Evolutionary conservation across 2,113 vertebrate genomes (phyloP), one percentile per base, ranked within the genome.

Genomic region (Hyaena hyaena): DNA sequence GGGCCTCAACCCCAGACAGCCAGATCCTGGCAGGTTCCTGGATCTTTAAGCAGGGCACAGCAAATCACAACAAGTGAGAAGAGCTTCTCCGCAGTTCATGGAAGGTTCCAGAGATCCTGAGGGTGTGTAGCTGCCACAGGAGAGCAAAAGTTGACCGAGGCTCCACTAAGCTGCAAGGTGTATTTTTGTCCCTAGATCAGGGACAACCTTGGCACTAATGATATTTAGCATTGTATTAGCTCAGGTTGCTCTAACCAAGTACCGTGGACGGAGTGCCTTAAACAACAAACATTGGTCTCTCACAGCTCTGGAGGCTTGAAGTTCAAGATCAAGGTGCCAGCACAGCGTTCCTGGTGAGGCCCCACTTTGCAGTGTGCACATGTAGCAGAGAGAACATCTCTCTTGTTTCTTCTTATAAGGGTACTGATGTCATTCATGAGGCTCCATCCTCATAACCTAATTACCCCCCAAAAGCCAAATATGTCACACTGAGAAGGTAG

Each of bases 1-100:
- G 39, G 28, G 21, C 45, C 77, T 88, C 4, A 0, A 7, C 9
- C 9, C 39, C 0, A 0, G 26, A 48, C 5, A 31, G 10, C 19
- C 8, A 19, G 43, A 61, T n/a, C 10, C 53, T 7, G 0, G 2
- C 12, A 39, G 17, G 16, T 28, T 10, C 16, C 31, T 35, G 11
- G 33, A 24, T 28, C 63, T 33, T 35, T 3, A 35, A 23, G 24
- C 58, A 53, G 39, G 43, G 17, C n/a, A 6, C 2, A 26, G 81
- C 61, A 84, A 58, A 74, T 21, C 24, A 1, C 53, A 53, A 19
- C 3, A 1, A 33, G 16, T 4, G 24, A 14, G 45, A 6, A 73
- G 33, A 35, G 2, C 55, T 33, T 14, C 55, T 35, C 0, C 24
- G 45, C 2, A 7, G n/a, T 5, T 74, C 11, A 23, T 3, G 26